Base-by-base conservation (phyloP, 2,797 vertebrate genomes). In the Chrosomus eos region DNA sequence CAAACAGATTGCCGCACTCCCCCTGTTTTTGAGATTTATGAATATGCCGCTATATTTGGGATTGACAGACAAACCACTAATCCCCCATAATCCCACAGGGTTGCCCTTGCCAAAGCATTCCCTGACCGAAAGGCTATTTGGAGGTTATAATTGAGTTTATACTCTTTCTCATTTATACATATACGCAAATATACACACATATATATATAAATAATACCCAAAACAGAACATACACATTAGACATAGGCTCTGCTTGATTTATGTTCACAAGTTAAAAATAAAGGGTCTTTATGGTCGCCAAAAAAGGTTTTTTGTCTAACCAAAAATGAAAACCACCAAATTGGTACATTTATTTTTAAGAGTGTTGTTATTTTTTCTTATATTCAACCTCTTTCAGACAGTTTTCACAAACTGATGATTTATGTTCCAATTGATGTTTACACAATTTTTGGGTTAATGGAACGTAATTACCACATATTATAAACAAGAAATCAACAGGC, bases 31-130 rank as follows among this genome's bases (percentile, higher is more conserved):
- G 19, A 85, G 89, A 79, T 81, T 87, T 83, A 78, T 81, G 66
- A 88, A 81, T 80, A 67, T 78, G 87, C 40, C 48, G 74, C 87
- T 55, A 86, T 88, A 88, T 72, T 89, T 85, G 84, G 81, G 82
- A 89, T 79, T 74, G 88, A 85, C 85, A 83, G 85, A 85, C 81
- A 84, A 87, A 86, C 86, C 87, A 85, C 72, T 93, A 93, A 93
- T 92, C 92, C 91, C 43, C 85, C 5, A 64, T 93, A 94, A 93
- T 93, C 92, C 89, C 88, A 58, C 55, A 79, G 81, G 83, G 81
- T 87, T 88, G 88, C 84, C 83, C 86, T 73, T 89, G 88, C 87
- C 85, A 81, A 91, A 84, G 85, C 53, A 68, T 40, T 38, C 33
- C 14, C 75, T 79, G 70, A 48, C 23, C 7, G 10, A 53, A 64